phyloP scores from a whole-genome alignment of 2,888 invertebrate species.

The Crossocerus cetratus region DNA sequence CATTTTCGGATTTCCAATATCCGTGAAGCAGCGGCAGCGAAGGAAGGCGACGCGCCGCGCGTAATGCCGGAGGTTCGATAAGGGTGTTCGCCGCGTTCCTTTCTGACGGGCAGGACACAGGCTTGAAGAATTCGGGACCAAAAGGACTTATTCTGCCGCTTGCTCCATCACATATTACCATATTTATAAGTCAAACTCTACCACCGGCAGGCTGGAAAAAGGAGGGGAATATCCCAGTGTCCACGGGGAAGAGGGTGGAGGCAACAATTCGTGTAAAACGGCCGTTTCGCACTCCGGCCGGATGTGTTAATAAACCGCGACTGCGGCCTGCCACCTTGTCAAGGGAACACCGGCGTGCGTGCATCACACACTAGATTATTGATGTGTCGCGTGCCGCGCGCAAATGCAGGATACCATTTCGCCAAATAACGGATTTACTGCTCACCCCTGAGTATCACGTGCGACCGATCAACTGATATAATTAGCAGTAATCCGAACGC shows the following conservation, averaged over 20 bases:
- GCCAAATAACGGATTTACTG: neutral
- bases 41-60: constrained; percentile 56
- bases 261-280: constrained; percentile 36
- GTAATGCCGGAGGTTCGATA: constrained; percentile 66
- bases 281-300: constrained; percentile 23
- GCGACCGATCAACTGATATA: too few species aligned
- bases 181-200: constrained; percentile 72
- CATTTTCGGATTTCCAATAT: constrained; percentile 72
- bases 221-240: constrained; percentile 1
- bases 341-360: neutral
- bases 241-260: neutral
- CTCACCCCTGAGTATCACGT: neutral
- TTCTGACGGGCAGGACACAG: constrained; percentile 16
- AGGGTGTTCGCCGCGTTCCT: constrained; percentile 53
- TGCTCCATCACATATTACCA: constrained; percentile 72
- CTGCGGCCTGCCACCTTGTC: neutral
- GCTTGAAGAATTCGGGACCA: constrained; percentile 22
- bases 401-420: neutral
- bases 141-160: constrained; percentile 71
- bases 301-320: constrained; percentile 34
- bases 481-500: too few species aligned
- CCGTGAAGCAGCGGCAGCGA: constrained; percentile 54
- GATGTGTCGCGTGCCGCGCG: neutral
- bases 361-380: constrained; percentile 8
- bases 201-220: constrained; percentile 31